A percentile compares a stretch with the other conserved stretches of the same genome.
Evolutionary conservation across 2,888 invertebrate genomes (phyloP).

Genomic region (Dorcus hopei): DNA sequence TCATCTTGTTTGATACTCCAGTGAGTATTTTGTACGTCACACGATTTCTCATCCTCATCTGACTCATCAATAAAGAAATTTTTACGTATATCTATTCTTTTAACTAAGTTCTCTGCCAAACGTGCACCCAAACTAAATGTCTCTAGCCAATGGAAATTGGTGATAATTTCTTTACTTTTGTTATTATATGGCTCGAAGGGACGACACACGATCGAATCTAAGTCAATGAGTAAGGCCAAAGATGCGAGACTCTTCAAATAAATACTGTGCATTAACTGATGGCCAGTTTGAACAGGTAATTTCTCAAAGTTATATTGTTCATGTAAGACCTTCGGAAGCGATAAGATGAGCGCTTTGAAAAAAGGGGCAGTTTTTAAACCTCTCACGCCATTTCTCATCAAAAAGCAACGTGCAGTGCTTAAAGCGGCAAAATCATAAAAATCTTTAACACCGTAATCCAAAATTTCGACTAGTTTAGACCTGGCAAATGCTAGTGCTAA

Average conservation of each 20-base stretch:
- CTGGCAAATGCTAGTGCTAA: constrained; percentile 55
- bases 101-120: constrained; percentile 55
- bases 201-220: constrained; percentile 55
- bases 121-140: constrained; percentile 54
- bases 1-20: constrained; percentile 60
- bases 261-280: constrained; percentile 57
- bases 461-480: constrained; percentile 53
- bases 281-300: constrained; percentile 56
- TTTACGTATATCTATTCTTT: constrained; percentile 50
- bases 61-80: constrained; percentile 38
- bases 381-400: constrained; percentile 53
- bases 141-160: constrained; percentile 59
- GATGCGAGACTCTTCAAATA: constrained; percentile 58
- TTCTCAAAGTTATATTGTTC: constrained; percentile 58
- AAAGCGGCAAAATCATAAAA: constrained; percentile 50
- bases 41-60: constrained; percentile 9
- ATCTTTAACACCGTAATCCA: constrained; percentile 50
- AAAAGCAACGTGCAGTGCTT: constrained; percentile 51
- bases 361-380: constrained; percentile 56
- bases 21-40: constrained; percentile 47
- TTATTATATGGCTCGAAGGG: constrained; percentile 52
- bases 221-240: constrained; percentile 53
- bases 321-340: constrained; percentile 52
- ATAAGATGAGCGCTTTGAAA: constrained; percentile 50
- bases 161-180: constrained; percentile 38